Evolutionary conservation across 2,888 invertebrate genomes (phyloP), one percentile per base, ranked within the genome.

Genomic region (Clostera curtula): DNA sequence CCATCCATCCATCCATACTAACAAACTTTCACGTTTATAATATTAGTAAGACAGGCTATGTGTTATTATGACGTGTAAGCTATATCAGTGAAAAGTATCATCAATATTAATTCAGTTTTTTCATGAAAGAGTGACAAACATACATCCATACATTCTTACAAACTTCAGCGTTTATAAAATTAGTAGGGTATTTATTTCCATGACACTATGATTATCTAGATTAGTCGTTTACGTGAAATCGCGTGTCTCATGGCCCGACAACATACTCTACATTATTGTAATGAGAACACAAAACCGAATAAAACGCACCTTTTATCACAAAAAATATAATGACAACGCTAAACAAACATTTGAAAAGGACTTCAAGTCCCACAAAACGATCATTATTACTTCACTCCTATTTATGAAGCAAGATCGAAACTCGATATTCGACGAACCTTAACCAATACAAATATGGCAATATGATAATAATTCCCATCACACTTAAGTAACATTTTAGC

Each of bases 241-340:
- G 50, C 47, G 20, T 12, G 27, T 41, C 51, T 44, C 21, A 29
- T 54, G 54, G 57, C 66, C 55, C 31, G 11, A 36, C 34, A 25
- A 24, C 29, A 3, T 12, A 12, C 13, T 13, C 33, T 42, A 34
- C 34, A 38, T 34, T 31, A 39, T 41, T 42, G 34, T 31, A 29
- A 37, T 24, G 37, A 33, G 38, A 37, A 27, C 36, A 42, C 36
- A 37, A 39, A 37, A 34, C 29, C 40, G 34, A 38, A 32, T 32
- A 36, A 32, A 19, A 19, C 31, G 38, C 47, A 46, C 49, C 49
- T 47, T 41, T 44, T 16, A 28, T 26, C 20, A 29, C 16, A 10
- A 15, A 31, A 40, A 36, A 29, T 27, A 24, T 12, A 8, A 14
- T 26, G n/a, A n/a, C 18, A 18, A 10, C 29, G 31, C 32, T 31